These are phyloP conservation scores for Phocoena sinus DNA, from an alignment of 2,113 vertebrate species.

Conservation along the genomic window DNA sequence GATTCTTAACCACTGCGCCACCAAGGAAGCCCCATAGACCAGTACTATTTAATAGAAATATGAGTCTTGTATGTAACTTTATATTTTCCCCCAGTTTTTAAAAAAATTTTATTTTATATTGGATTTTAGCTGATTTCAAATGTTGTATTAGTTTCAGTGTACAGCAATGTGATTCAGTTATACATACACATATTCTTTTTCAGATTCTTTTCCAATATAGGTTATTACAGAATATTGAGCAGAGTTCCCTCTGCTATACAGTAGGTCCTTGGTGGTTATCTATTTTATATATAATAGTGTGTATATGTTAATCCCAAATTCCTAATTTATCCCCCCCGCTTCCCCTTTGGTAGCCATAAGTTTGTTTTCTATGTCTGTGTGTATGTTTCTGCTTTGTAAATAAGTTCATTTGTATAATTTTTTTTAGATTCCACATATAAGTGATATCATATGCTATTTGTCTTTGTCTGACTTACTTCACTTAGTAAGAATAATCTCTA, in stretches of 20 bases:
- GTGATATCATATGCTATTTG: neutral
- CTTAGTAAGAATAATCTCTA: too few relatives aligned
- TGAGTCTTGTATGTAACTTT: neutral
- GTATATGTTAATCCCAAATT: neutral
- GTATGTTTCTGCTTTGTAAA: neutral
- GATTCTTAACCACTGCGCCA: too few relatives aligned
- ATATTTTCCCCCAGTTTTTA: neutral
- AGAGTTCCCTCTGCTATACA: neutral
- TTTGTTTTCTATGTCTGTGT: neutral
- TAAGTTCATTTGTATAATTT: neutral
- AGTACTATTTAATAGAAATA: neutral
- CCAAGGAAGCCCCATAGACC: neutral
- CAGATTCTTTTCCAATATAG: neutral
- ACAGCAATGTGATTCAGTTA: neutral
- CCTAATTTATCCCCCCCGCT: neutral
- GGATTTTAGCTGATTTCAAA: neutral
- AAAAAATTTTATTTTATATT: neutral
- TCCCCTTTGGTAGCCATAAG: neutral
- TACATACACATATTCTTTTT: neutral
- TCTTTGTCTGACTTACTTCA: too few relatives aligned
- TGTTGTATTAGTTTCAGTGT: neutral
- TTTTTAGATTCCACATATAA: neutral
- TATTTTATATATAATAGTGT: neutral
- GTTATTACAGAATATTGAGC: neutral
- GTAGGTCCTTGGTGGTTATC: neutral